Evolutionary conservation across 1,140 invertebrate genomes (phyloP).

Genomic region (Pygmarrhopalites habei): DNA sequence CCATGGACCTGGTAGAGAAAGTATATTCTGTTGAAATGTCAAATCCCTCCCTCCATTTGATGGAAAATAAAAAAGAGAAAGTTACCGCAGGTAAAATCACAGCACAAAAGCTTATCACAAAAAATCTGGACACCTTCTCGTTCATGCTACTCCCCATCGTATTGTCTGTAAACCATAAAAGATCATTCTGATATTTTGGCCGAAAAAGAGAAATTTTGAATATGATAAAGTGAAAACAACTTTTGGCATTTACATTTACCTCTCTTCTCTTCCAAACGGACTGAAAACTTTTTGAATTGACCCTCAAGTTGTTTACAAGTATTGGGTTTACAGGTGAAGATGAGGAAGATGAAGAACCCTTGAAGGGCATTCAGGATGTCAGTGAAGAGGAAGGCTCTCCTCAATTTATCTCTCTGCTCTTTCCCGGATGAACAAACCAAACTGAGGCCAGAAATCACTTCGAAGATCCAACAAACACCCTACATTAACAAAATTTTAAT

Average conservation of each 20-base stretch:
- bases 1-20: conserved; percentile 1
- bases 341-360: conserved; percentile 38
- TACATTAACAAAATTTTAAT: too few species aligned
- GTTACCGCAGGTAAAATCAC: conserved; percentile 18
- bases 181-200: neutral
- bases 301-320: conserved; percentile 37
- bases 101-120: conserved; percentile 18
- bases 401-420: neutral
- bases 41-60: too few species aligned
- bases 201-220: neutral
- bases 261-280: conserved; percentile 19
- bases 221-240: too few species aligned
- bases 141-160: neutral
- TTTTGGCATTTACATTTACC: conserved; percentile 15
- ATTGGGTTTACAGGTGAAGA: conserved; percentile 39
- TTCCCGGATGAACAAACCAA: conserved; percentile 1
- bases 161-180: neutral
- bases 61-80: too few species aligned
- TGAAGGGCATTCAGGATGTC: conserved; percentile 38
- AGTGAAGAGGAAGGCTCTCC: conserved; percentile 8
- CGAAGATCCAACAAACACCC: conserved; percentile 38
- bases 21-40: too few species aligned
- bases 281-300: conserved; percentile 34
- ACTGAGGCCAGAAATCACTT: conserved; percentile 31
- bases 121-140: neutral